These are phyloP conservation scores for Halocaridina rubra DNA, from an alignment of 2,888 invertebrate genomes.

Conservation along the genomic window DNA sequence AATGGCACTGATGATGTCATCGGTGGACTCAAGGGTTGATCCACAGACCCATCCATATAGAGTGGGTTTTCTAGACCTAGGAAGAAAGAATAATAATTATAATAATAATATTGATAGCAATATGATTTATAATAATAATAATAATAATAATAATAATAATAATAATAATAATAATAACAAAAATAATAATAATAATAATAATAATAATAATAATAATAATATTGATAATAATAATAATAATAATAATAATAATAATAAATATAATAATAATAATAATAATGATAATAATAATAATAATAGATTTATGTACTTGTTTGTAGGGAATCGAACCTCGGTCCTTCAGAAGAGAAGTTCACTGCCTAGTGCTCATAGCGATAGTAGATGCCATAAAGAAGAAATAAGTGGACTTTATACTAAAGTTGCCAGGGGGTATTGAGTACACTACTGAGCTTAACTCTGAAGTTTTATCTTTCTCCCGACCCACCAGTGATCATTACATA, in stretches of 20 bases:
- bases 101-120: not conserved
- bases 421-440: too few species aligned
- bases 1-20: constrained; percentile 46
- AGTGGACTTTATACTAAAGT: too few species aligned
- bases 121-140: not conserved
- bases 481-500: too few species aligned
- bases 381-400: too few species aligned
- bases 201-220: not conserved
- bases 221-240: not conserved
- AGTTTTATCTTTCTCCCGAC: too few species aligned
- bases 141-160: not conserved
- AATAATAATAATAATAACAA: not conserved
- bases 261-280: too few species aligned
- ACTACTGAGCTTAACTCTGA: too few species aligned
- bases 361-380: too few species aligned
- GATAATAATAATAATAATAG: too few species aligned
- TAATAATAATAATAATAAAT: not conserved
- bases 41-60: constrained; percentile 24
- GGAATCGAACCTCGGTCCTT: too few species aligned
- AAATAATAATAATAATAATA: not conserved
- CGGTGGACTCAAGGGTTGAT: constrained; percentile 38
- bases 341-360: too few species aligned
- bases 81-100: not conserved
- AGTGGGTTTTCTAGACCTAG: not conserved
- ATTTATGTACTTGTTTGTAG: too few species aligned